phyloP scores from a whole-genome alignment of 2,113 vertebrate genomes.

The Cololabis saira region DNA sequence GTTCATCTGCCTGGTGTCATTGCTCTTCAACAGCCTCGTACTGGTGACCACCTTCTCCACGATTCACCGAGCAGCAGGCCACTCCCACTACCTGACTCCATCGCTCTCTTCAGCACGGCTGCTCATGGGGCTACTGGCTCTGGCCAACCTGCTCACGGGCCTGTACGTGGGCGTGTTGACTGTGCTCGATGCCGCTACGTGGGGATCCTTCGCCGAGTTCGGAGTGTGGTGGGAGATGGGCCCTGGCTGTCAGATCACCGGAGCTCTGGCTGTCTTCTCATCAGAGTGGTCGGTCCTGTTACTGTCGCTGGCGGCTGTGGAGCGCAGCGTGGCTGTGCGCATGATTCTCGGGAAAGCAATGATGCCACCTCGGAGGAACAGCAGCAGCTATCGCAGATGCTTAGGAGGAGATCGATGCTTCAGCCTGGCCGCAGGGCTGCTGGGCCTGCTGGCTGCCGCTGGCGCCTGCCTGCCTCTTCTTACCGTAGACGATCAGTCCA shows the following conservation, averaged over 20 bases:
- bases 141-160: slow-evolving; percentile 93
- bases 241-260: slow-evolving; percentile 88
- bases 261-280: slow-evolving; percentile 92
- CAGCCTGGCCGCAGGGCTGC: slow-evolving; percentile 80
- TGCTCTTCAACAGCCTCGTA: slow-evolving; percentile 93
- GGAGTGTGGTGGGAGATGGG: slow-evolving; percentile 98
- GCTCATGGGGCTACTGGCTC: slow-evolving; percentile 90
- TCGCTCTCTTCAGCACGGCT: slow-evolving; percentile 84
- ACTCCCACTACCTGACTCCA: slow-evolving; percentile 37
- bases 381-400: slow-evolving; percentile 62
- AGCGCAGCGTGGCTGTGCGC: slow-evolving; percentile 89
- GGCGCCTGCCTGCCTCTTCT: slow-evolving; percentile 89
- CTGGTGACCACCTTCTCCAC: slow-evolving; percentile 87
- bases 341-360: slow-evolving; percentile 85
- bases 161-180: slow-evolving; percentile 91
- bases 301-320: slow-evolving; percentile 89
- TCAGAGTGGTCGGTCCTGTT: slow-evolving; percentile 93
- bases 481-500: slow-evolving; percentile 81
- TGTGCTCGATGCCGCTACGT: slow-evolving; percentile 90
- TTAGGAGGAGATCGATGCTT: slow-evolving; percentile 79
- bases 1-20: slow-evolving; percentile 96
- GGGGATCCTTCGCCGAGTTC: slow-evolving; percentile 93
- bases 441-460: slow-evolving; percentile 83
- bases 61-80: slow-evolving; percentile 42
- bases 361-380: slow-evolving; percentile 59